phyloP scores from a whole-genome alignment of 2,888 invertebrate species.

The Oegoconia quadripuncta region DNA sequence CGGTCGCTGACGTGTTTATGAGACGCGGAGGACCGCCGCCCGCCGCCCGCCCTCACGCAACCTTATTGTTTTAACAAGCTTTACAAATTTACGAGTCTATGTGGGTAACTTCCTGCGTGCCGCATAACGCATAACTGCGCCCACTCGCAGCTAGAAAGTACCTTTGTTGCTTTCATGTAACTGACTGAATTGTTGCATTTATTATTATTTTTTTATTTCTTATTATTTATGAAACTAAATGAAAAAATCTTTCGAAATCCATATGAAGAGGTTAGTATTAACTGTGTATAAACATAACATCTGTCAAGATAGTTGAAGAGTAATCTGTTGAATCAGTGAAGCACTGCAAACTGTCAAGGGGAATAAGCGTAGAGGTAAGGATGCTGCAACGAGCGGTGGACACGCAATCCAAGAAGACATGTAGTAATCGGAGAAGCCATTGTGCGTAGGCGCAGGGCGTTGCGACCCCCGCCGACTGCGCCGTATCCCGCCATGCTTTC shows the following conservation, averaged over 20 bases:
- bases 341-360: conserved; percentile 67
- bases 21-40: conserved; percentile 49
- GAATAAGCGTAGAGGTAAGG: conserved; percentile 53
- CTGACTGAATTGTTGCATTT: neutral
- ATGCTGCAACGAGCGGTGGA: conserved; percentile 40
- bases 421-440: conserved; percentile 73
- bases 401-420: conserved; percentile 71
- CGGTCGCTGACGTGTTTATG: conserved; percentile 67
- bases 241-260: too few species aligned
- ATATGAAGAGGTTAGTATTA: too few species aligned
- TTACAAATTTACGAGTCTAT: conserved; percentile 58
- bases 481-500: conserved; percentile 51
- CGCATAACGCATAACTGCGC: conserved; percentile 18
- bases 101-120: conserved; percentile 40
- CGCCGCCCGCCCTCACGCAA: conserved; percentile 64
- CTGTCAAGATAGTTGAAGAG: conserved; percentile 22
- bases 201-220: too few species aligned
- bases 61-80: conserved; percentile 71
- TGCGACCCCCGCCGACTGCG: conserved; percentile 40
- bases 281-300: too few species aligned
- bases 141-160: conserved; percentile 18
- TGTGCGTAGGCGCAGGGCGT: conserved; percentile 73
- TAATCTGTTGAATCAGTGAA: conserved; percentile 51
- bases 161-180: neutral
- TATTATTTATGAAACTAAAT: too few species aligned